Percentiles rank a stretch among this genome's conserved stretches.
These are phyloP conservation scores for Pseudomyrmex cubaensis DNA, from an alignment of 1,140 invertebrate genomes.

Conservation along the genomic window DNA sequence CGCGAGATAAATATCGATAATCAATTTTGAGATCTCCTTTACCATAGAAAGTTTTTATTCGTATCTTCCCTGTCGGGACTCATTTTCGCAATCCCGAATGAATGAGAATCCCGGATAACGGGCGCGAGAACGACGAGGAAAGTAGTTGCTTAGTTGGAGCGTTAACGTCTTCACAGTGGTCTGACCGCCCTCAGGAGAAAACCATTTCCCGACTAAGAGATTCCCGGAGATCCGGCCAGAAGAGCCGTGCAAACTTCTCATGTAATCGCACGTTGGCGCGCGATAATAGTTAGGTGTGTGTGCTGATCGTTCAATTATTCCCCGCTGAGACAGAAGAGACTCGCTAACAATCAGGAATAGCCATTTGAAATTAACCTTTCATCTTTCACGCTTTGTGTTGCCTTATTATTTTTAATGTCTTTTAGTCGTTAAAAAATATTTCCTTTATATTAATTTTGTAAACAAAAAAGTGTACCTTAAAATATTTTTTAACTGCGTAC, in stretches of 20 bases:
- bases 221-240: slow-evolving; percentile 45
- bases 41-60: slow-evolving; percentile 10
- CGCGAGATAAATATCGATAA: neutral
- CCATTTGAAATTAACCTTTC: neutral
- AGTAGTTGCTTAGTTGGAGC: slow-evolving; percentile 71
- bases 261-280: slow-evolving; percentile 48
- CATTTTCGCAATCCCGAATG: slow-evolving; percentile 1
- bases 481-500: neutral
- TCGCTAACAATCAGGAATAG: neutral
- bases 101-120: slow-evolving; percentile 61
- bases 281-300: slow-evolving; percentile 35
- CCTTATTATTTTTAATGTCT: neutral
- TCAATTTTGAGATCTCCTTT: slow-evolving; percentile 21
- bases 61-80: neutral
- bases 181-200: slow-evolving; percentile 26
- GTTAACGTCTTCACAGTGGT: slow-evolving; percentile 68
- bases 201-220: slow-evolving; percentile 54
- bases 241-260: slow-evolving; percentile 53
- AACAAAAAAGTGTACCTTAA: neutral
- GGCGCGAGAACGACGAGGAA: slow-evolving; percentile 70
- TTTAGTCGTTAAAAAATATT: neutral
- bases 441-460: neutral
- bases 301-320: slow-evolving; percentile 20
- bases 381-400: neutral
- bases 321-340: neutral